Evolutionary conservation across 2,113 vertebrate genomes (phyloP), one percentile per base, ranked within the genome.

Genomic region (Telmatochromis brichardi): DNA sequence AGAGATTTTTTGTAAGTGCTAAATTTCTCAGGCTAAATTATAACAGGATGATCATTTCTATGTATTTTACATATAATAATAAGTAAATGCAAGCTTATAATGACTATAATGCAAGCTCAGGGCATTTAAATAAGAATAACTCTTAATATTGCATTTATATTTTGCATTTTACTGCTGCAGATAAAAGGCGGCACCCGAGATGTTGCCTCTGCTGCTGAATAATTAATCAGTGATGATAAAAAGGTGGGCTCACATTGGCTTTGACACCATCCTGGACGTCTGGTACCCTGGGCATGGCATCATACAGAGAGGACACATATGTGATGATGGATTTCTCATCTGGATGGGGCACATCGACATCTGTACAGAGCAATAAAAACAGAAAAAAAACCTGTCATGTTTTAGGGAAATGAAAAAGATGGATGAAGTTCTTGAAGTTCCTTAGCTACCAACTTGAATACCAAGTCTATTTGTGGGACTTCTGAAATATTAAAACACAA

Each of bases 231-330:
- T 28, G 23, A 28, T 19, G 23, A 73, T 2, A 63, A 45, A 15
- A 3, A 54, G 42, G 5, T 12, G 21, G 47, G 31, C 98, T 97
- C 92, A 99, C 98, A 0, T 98, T 99, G 93, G 97, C 98, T 90
- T 96, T 96, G 85, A 98, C 96, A 0, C 98, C 98, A 0, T 98
- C 97, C 92, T 98, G 97, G 6, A 95, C 97, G 0, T 98, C 97
- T 0, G 98, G 98, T 15, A 99, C 98, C 0, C 98, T 95, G 1
- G 98, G 98, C 97, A 99, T 98, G 91, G 97, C 98, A 0, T 99
- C 98, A 0, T 99, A 99, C 84, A 99, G 86, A 0, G 98, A 96
- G 81, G 96, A 97, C 73, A 97, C 96, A 6, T 97, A 97, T 1
- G 96, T 97, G 88, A 97, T 96, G 91, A 97, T 95, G 88, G 96